A percentile compares a stretch with the other conserved stretches of the same genome.
phyloP scores from a whole-genome alignment of 1,140 invertebrate species.

The Kradibia gibbosae region DNA sequence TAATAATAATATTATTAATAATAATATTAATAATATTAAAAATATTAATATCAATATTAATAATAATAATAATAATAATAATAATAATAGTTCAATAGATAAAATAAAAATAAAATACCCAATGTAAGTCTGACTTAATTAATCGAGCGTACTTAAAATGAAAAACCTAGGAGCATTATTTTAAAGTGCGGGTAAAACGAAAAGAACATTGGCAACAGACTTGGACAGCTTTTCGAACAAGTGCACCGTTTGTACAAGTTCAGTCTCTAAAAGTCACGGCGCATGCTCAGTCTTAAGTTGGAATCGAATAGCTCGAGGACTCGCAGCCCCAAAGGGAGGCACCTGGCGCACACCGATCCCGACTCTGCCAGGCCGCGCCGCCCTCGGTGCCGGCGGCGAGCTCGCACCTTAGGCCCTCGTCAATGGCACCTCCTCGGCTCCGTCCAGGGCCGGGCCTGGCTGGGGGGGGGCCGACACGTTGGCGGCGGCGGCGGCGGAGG shows the following conservation, averaged over 20 bases:
- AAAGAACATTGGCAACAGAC: conserved; percentile 46
- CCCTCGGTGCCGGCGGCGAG: not conserved
- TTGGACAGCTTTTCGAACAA: conserved; percentile 54
- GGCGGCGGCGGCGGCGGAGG: not conserved
- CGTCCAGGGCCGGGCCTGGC: not conserved
- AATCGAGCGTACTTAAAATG: not conserved
- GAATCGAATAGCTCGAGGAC: conserved; percentile 3
- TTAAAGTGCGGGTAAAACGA: conserved; percentile 3
- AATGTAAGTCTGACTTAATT: conserved; percentile 33
- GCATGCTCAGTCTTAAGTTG: conserved; percentile 57
- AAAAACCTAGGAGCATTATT: conserved; percentile 9
- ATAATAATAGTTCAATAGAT: not conserved
- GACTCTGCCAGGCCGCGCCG: not conserved
- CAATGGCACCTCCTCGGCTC: not conserved
- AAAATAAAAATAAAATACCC: conserved; percentile 19
- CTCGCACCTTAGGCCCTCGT: not conserved
- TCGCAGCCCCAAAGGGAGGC: no score
- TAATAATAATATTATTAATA: no score
- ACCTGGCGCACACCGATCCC: not conserved
- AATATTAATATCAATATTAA: no score
- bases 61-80: no score
- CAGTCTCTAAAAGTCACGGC: conserved; percentile 57
- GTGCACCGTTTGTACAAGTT: conserved; percentile 48
- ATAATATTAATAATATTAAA: no score
- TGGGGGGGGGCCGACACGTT: no score